phyloP scores from a whole-genome alignment of 2,888 invertebrate genomes.

The Epirrita christyi region DNA sequence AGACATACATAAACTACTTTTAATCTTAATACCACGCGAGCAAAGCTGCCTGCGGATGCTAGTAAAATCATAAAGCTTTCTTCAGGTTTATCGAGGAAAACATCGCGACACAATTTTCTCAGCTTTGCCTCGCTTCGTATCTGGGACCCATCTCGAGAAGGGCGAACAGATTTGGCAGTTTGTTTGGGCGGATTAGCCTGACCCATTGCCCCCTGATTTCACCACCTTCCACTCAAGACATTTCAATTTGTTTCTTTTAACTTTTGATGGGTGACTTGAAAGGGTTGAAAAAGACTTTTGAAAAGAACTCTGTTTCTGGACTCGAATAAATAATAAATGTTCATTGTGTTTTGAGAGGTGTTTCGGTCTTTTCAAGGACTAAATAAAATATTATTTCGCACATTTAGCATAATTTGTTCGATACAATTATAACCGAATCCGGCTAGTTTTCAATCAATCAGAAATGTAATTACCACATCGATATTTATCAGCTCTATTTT shows the following conservation, averaged over 20 bases:
- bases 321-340: slow-evolving; percentile 7
- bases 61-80: too few species aligned
- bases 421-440: too few species aligned
- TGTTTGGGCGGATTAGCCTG: slow-evolving; percentile 33
- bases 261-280: slow-evolving; percentile 28
- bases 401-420: too few species aligned
- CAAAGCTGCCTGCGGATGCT: too few species aligned
- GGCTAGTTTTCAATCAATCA: too few species aligned
- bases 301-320: slow-evolving; percentile 7
- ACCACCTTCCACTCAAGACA: slow-evolving; percentile 15
- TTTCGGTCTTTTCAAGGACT: not conserved
- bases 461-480: too few species aligned
- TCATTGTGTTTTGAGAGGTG: not conserved
- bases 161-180: slow-evolving; percentile 29
- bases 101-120: slow-evolving; percentile 9
- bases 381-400: too few species aligned
- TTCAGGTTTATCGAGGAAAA: slow-evolving; percentile 5
- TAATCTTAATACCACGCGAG: too few species aligned
- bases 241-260: slow-evolving; percentile 30
- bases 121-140: slow-evolving; percentile 24
- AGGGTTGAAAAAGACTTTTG: slow-evolving; percentile 19
- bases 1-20: too few species aligned
- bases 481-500: too few species aligned
- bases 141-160: slow-evolving; percentile 24
- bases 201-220: slow-evolving; percentile 24